Evolutionary conservation across 2,888 invertebrate genomes (phyloP), one percentile per base, ranked within the genome.

Genomic region (Pseudococcus viburni): DNA sequence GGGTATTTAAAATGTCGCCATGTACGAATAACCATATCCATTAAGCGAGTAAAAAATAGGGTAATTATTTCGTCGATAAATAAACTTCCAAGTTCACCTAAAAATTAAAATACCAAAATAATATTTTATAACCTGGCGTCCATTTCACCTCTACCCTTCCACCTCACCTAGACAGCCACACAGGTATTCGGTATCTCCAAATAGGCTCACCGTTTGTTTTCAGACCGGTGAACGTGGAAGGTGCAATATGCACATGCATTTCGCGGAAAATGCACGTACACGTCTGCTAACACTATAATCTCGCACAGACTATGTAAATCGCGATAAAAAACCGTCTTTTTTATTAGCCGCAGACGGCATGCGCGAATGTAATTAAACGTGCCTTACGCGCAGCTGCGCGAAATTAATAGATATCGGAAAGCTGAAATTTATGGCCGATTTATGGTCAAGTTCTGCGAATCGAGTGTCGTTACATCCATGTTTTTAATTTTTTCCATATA

Each of bases 291-390:
- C 55, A 12, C 48, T 9, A 12, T 17, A 77, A 77, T 42, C 77
- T 77, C 77, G 77, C 39, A 26, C 15, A 77, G 77, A 77, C 77
- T 77, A 77, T 77, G 77, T 77, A 77, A 77, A 77, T 77, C 77
- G 77, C 77, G 77, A 77, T 77, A 77, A 77, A 77, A 77, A 77
- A 77, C 39, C 64, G 39, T 85, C 59, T 59, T 48, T 68, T 73
- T 86, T 68, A 86, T 77, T 77, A 86, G 73, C 86, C 73, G 73
- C 73, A 86, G 86, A 73, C 86, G 86, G 86, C 86, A 86, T 86
- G 86, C 86, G 48, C 73, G 48, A 86, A 86, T 48, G 86, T 86
- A 86, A 86, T 86, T 86, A 86, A 86, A 86, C 86, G 86, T 86
- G 86, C 86, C 73, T 85, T 86, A 86, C 86, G 86, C 73, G 86